Conservation (phyloP, 2,888 invertebrate species). For the Mythimna lalbum region DNA sequence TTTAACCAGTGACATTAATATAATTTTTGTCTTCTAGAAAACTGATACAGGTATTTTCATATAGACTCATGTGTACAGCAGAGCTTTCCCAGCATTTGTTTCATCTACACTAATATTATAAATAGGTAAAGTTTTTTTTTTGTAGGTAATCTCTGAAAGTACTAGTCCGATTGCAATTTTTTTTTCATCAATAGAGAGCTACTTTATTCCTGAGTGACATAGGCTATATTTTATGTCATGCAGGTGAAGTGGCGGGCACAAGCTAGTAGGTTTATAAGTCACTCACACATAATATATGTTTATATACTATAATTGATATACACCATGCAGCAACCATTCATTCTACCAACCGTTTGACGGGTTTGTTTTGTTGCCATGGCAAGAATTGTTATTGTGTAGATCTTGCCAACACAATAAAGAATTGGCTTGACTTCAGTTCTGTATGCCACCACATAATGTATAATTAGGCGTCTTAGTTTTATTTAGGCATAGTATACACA, state of each 20-base stretch:
- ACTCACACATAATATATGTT: neutral
- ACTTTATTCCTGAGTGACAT: too few species aligned
- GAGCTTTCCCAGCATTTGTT: neutral
- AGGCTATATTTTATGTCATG: too few species aligned
- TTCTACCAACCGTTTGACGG: neutral
- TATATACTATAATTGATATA: neutral
- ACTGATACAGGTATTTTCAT: neutral
- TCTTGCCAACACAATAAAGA: slow-evolving; percentile 15
- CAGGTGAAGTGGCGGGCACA: too few species aligned
- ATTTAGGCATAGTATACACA: neutral
- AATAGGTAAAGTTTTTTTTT: too few species aligned
- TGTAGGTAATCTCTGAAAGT: too few species aligned
- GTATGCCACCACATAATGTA: neutral
- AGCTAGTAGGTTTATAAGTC: neutral
- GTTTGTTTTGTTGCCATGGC: neutral
- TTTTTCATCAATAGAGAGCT: too few species aligned
- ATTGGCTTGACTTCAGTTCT: neutral
- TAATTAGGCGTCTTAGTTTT: neutral
- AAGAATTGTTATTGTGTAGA: neutral
- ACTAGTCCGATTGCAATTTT: too few species aligned
- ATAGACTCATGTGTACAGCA: neutral
- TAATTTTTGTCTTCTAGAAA: neutral
- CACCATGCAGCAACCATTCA: neutral
- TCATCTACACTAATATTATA: neutral
- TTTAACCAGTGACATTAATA: neutral